Evolutionary conservation across 2,113 vertebrate species (phyloP).

Genomic region (Gallinago paraguaiae): DNA sequence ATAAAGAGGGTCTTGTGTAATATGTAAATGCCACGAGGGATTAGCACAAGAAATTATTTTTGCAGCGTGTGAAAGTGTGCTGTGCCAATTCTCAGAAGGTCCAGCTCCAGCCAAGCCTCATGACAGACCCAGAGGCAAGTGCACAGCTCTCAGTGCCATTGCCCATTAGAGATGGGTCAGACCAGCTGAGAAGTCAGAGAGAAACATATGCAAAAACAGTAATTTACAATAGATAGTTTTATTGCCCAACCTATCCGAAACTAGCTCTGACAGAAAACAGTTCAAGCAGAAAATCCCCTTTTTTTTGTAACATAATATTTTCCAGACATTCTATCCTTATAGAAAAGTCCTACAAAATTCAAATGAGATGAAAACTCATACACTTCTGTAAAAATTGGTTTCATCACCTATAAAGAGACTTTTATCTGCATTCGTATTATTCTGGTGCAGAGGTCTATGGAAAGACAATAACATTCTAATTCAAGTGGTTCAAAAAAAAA

Average conservation of each 20-base stretch:
- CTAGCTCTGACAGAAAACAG: neutral
- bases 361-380: neutral
- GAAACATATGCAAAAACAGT: neutral
- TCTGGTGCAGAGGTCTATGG: neutral
- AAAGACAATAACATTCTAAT: neutral
- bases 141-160: neutral
- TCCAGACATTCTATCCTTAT: neutral
- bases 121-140: constrained; percentile 57
- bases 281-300: constrained; percentile 16
- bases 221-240: neutral
- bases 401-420: neutral
- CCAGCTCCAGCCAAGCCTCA: constrained; percentile 40
- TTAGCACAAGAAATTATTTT: constrained; percentile 62
- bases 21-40: constrained; percentile 51
- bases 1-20: constrained; percentile 54
- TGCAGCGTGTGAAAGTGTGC: constrained; percentile 51
- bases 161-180: neutral
- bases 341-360: neutral
- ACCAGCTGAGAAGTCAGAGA: neutral
- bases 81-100: constrained; percentile 60
- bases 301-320: neutral
- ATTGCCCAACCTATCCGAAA: neutral
- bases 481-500: neutral
- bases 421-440: neutral
- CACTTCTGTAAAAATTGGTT: neutral